phyloP scores from a whole-genome alignment of 1,140 invertebrate species.

The Papilio polytes region DNA sequence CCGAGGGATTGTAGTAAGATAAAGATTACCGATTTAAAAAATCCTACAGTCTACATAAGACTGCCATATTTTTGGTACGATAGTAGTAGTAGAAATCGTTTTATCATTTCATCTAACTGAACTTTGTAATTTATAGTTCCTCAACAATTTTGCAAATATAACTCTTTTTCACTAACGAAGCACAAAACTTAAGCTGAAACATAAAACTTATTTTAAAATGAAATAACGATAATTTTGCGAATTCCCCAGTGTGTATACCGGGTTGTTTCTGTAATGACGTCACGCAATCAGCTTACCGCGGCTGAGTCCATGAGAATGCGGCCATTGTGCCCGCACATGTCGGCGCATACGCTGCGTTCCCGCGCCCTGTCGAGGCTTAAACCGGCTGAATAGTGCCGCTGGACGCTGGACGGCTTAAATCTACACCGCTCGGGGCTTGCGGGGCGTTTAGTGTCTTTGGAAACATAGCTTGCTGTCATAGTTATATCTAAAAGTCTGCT shows the following conservation, averaged over 20 bases:
- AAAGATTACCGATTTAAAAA: too few relatives aligned
- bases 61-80: too few relatives aligned
- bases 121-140: too few relatives aligned
- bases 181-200: too few relatives aligned
- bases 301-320: constrained; percentile 83
- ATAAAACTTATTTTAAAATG: background rate
- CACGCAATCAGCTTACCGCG: constrained; percentile 83
- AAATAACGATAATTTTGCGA: constrained; percentile 29
- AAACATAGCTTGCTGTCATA: constrained; percentile 18
- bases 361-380: constrained; percentile 59
- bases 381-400: constrained; percentile 44
- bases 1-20: too few relatives aligned
- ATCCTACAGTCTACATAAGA: too few relatives aligned
- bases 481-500: background rate
- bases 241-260: constrained; percentile 60
- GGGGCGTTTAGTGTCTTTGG: constrained; percentile 36
- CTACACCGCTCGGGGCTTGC: constrained; percentile 18
- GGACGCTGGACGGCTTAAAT: constrained; percentile 38
- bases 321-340: constrained; percentile 85
- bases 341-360: constrained; percentile 77
- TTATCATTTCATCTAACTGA: too few relatives aligned
- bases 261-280: constrained; percentile 72
- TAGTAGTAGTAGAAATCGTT: too few relatives aligned
- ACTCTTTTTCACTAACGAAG: too few relatives aligned
- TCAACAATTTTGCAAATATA: too few relatives aligned